Conservation (phyloP, 2,888 invertebrate species). For the Chironomus riparius region DNA sequence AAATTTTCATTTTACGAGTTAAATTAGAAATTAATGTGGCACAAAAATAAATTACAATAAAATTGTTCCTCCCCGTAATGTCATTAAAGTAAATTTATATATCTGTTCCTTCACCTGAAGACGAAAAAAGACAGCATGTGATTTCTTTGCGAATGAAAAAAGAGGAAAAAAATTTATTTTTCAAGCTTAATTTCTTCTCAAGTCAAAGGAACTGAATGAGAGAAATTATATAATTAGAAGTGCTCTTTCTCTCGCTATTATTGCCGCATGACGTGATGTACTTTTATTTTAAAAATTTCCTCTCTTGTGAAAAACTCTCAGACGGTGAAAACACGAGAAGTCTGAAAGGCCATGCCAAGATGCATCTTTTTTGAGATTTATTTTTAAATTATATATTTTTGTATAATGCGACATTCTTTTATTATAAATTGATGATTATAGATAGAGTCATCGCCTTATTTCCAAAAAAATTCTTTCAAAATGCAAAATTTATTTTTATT, state of each 20-base stretch:
- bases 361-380: neutral
- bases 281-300: neutral
- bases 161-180: no score
- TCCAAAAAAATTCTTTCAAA: neutral
- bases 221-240: neutral
- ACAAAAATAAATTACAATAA: no score
- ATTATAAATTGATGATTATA: no score
- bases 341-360: neutral
- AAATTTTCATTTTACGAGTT: no score
- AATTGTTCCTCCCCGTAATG: no score
- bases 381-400: neutral
- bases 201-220: neutral
- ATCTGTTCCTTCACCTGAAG: no score
- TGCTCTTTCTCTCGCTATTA: neutral
- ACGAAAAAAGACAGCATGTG: neutral
- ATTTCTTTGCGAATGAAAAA: neutral
- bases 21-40: no score
- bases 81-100: no score
- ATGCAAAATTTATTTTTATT: no score
- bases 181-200: neutral
- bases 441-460: neutral
- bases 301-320: neutral
- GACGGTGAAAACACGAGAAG: neutral
- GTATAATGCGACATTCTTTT: no score
- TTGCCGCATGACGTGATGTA: conserved; percentile 5